phyloP scores from a whole-genome alignment of 2,113 vertebrate genomes.

The Platycercus adscitus region DNA sequence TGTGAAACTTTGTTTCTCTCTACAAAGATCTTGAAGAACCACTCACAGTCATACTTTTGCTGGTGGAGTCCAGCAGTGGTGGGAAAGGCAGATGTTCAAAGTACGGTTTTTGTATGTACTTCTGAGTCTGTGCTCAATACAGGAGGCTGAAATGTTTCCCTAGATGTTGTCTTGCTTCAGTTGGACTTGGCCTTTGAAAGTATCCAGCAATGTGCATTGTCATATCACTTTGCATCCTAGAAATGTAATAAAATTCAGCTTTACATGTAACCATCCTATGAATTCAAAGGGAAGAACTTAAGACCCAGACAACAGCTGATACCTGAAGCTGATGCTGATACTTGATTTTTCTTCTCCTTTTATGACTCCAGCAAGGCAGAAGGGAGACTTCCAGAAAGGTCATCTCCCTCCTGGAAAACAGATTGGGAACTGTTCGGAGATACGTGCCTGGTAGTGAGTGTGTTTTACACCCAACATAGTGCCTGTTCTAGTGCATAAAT shows the following conservation, averaged over 20 bases:
- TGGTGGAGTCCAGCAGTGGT: not conserved
- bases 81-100: not conserved
- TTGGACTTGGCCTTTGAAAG: not conserved
- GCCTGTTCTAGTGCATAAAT: not conserved
- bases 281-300: not conserved
- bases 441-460: not conserved
- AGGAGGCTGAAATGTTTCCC: not conserved
- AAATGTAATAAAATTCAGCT: not conserved
- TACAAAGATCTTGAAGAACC: not conserved
- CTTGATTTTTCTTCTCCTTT: not conserved
- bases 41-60: not conserved
- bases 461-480: not conserved
- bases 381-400: not conserved
- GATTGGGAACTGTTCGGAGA: not conserved
- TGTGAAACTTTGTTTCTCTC: not conserved
- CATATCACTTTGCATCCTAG: not conserved
- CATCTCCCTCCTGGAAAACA: not conserved
- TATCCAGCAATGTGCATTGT: not conserved
- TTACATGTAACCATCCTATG: not conserved
- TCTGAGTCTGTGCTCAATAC: not conserved
- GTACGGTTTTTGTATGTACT: fast-evolving
- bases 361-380: not conserved
- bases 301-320: not conserved
- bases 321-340: not conserved
- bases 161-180: not conserved